Conservation (phyloP, 2,113 vertebrate species). For the Rhombomys opimus region DNA sequence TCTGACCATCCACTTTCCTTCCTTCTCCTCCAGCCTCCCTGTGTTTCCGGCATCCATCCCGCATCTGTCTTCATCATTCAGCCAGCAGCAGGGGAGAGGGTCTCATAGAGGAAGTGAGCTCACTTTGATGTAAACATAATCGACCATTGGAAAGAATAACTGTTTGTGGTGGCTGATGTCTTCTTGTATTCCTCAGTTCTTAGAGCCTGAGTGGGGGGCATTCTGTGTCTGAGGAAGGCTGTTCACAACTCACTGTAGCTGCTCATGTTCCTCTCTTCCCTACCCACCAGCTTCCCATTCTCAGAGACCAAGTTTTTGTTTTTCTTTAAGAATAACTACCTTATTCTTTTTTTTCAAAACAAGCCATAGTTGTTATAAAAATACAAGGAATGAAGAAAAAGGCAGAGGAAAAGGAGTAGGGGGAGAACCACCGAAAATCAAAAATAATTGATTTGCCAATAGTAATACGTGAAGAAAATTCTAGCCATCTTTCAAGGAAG, state of each 20-base stretch:
- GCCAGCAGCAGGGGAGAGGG: background rate
- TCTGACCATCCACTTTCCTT: background rate
- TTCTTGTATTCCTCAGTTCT: background rate
- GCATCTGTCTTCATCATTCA: background rate
- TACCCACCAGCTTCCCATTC: background rate
- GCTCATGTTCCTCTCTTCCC: background rate
- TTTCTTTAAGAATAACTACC: background rate
- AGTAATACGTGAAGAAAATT: background rate
- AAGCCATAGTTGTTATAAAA: background rate
- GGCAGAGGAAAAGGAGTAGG: background rate
- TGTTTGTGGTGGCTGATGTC: background rate
- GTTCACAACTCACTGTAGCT: background rate
- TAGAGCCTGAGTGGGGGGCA: background rate
- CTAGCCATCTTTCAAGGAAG: background rate
- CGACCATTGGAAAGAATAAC: background rate
- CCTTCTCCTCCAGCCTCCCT: too few species aligned
- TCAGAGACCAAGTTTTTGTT: background rate
- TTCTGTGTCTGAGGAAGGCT: background rate
- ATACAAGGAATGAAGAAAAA: slow-evolving; percentile 1
- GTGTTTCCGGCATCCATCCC: background rate
- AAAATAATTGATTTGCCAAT: background rate
- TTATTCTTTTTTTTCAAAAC: background rate
- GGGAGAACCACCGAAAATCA: background rate
- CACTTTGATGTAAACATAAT: background rate
- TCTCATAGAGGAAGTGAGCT: background rate